Evolutionary conservation across 2,797 vertebrate species (phyloP).

Genomic region (Limnodromus scolopaceus): DNA sequence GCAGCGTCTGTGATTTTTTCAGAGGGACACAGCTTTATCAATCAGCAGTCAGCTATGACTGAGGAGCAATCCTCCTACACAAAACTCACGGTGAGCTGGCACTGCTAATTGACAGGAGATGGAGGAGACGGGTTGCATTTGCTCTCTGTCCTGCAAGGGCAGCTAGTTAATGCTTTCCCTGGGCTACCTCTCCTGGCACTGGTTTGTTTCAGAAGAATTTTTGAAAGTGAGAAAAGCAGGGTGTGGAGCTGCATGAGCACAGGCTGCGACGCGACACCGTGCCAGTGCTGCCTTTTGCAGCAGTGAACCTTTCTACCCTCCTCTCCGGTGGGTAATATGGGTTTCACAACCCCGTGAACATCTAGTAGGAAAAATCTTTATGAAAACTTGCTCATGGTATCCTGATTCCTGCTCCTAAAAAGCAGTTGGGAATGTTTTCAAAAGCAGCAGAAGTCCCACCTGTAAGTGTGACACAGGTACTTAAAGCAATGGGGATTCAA

Average conservation of each 20-base stretch:
- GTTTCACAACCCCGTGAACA: background rate
- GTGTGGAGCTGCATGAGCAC: background rate
- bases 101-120: fast-evolving
- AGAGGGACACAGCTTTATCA: background rate
- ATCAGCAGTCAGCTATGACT: background rate
- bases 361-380: background rate
- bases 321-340: background rate
- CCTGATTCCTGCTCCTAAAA: background rate
- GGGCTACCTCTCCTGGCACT: background rate
- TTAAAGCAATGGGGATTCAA: background rate
- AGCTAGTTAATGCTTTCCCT: background rate
- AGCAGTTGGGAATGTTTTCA: background rate
- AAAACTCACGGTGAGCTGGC: background rate
- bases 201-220: background rate
- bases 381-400: fast-evolving
- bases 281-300: fast-evolving
- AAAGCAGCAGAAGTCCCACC: background rate
- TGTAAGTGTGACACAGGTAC: background rate
- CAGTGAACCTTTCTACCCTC: background rate
- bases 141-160: background rate
- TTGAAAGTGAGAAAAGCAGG: background rate
- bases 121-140: background rate
- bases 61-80: background rate
- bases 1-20: background rate
- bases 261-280: fast-evolving